Evolutionary conservation across 2,797 vertebrate genomes (phyloP), one percentile per base, ranked within the genome.

Genomic region (Astyanax mexicanus): DNA sequence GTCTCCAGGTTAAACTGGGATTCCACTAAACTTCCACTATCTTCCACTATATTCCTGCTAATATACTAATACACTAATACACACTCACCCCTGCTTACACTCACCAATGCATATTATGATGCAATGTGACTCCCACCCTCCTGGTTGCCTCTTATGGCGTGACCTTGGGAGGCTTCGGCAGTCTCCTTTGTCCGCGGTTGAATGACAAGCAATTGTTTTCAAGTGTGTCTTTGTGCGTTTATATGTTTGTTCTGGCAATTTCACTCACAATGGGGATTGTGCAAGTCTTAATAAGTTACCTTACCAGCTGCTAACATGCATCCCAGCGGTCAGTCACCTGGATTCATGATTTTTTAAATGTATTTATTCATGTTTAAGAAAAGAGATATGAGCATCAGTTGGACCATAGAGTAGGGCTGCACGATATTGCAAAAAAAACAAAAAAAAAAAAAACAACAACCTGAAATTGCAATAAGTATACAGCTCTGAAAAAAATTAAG

Each of bases 241-340:
- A 93, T 92, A 92, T 93, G 91, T 95, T 96, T 96, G 92, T 93
- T 95, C 92, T 91, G 87, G 89, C 89, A 92, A 89, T 93, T 94
- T 91, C 88, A 85, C 77, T 89, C 91, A 95, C 91, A 94, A 94
- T 94, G 88, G 89, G 90, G 91, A 93, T 93, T 92, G 91, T 91
- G 86, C 91, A 93, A 89, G 94, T 94, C 89, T 90, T 90, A 94
- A 94, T 92, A 93, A 90, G 88, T 93, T 91, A 93, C 82, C 90
- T 88, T 91, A 93, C 93, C 93, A 95, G 93, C 93, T 95, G 93
- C 92, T 89, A 91, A 89, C 80, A 86, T 88, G 91, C 90, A 90
- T 92, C 90, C 78, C 94, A 91, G 92, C 88, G 89, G 92, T 92
- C 93, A 92, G 91, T 91, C 89, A 91, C 89, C 90, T 88, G 86